Conservation (phyloP, 2,797 vertebrate genomes). For the Acrocephalus scirpaceus region DNA sequence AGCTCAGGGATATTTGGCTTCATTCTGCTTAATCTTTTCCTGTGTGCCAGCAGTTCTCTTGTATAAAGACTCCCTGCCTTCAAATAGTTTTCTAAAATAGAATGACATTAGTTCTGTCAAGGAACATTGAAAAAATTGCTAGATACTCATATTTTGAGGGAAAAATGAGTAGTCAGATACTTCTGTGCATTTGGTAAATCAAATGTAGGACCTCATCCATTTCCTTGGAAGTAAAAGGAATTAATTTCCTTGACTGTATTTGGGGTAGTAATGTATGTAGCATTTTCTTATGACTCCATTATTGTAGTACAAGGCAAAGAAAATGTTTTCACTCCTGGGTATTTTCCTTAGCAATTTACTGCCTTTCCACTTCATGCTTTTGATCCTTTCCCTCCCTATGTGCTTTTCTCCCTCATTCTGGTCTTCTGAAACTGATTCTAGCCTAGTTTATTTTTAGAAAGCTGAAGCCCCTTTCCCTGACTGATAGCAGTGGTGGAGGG, state of each 20-base stretch:
- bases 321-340: background rate
- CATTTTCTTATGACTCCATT: background rate
- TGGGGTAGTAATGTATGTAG: background rate
- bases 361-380: background rate
- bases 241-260: background rate
- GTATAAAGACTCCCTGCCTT: background rate
- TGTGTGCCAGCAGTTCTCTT: background rate
- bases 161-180: background rate
- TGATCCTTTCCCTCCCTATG: background rate
- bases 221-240: background rate
- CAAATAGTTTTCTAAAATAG: background rate
- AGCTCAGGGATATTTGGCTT: background rate
- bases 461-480: background rate
- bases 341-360: background rate
- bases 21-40: background rate
- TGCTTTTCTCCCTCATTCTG: background rate
- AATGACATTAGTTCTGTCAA: background rate
- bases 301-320: background rate
- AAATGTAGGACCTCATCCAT: background rate
- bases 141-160: background rate
- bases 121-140: background rate
- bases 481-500: background rate
- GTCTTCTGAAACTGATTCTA: background rate
- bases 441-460: background rate
- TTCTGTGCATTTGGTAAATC: background rate